A percentile compares a stretch with the other conserved stretches of the same genome.
These are phyloP conservation scores for Esox masquinongy DNA, from an alignment of 2,797 vertebrate species.

Conservation along the genomic window DNA sequence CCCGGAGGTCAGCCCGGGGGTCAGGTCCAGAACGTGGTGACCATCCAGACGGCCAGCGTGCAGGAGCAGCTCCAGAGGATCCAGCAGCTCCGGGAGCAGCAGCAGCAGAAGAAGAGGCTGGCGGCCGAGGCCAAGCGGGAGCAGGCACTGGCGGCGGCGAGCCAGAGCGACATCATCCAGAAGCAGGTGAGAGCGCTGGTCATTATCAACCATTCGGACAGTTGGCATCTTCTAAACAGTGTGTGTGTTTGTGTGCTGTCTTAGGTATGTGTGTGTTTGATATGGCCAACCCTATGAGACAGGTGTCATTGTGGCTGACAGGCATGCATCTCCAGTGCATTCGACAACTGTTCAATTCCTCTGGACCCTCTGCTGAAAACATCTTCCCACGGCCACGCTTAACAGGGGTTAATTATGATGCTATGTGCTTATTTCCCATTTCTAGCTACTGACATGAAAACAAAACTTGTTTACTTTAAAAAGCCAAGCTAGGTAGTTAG, in stretches of 20 bases:
- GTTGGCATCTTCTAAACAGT: background rate
- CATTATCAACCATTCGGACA: background rate
- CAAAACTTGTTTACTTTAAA: no score
- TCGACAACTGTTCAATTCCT: no score
- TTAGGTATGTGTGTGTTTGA: background rate
- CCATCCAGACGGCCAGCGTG: constrained; percentile 91
- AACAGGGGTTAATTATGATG: no score
- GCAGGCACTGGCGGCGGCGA: constrained; percentile 85
- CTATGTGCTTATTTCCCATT: no score
- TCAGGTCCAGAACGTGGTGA: constrained; percentile 88
- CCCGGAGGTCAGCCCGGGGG: constrained; percentile 70
- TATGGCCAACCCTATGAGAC: constrained; percentile 5
- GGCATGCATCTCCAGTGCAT: no score
- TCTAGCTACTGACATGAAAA: no score
- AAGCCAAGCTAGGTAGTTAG: no score
- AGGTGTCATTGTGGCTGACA: no score
- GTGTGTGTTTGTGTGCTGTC: background rate
- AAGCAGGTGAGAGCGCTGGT: constrained; percentile 78
- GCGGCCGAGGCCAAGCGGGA: constrained; percentile 89
- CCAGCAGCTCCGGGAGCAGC: constrained; percentile 94
- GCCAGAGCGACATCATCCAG: constrained; percentile 94
- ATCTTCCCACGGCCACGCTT: no score
- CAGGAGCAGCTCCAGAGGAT: constrained; percentile 94
- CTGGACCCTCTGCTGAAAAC: no score
- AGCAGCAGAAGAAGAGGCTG: constrained; percentile 92